Evolutionary conservation across 37 sponge, comb jelly and placozoan genomes (phyloP).

Genomic region (Haliclona indistincta): DNA sequence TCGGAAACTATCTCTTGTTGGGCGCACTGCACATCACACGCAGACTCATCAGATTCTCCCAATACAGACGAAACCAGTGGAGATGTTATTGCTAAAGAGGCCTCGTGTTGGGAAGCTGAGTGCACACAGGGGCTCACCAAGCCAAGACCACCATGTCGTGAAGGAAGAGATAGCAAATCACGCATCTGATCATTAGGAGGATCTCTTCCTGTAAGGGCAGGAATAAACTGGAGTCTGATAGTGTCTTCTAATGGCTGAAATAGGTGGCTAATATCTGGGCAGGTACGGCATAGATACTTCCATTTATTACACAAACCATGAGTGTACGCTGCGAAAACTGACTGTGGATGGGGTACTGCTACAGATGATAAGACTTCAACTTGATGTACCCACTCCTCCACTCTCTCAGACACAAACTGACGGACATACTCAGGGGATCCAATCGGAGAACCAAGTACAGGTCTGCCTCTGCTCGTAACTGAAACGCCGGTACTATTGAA

Average conservation of each 20-base stretch:
- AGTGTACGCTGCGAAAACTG: slow-evolving; percentile 31
- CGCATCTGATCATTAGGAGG: slow-evolving; percentile 5
- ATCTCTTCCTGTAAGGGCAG: slow-evolving; percentile 12
- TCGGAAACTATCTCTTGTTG: too few species aligned
- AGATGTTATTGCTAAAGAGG: too few species aligned
- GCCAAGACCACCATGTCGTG: slow-evolving; percentile 45
- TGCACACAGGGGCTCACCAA: slow-evolving; percentile 27
- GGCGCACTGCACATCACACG: too few species aligned
- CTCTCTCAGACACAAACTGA: too few species aligned
- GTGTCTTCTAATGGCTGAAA: slow-evolving; percentile 15
- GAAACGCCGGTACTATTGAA: not conserved
- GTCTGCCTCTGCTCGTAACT: slow-evolving; percentile 21
- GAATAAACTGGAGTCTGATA: slow-evolving; percentile 16
- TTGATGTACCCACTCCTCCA: too few species aligned
- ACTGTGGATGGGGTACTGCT: too few species aligned
- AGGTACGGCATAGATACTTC: slow-evolving; percentile 29
- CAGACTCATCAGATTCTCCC: too few species aligned
- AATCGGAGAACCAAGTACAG: slow-evolving; percentile 30
- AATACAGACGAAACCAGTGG: too few species aligned
- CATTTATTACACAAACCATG: slow-evolving; percentile 30
- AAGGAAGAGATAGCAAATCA: slow-evolving; percentile 24
- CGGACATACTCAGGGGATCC: too few species aligned
- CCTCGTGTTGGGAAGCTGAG: too few species aligned
- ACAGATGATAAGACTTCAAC: too few species aligned
- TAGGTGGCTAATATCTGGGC: slow-evolving; percentile 7